Percentiles rank a stretch among this genome's conserved stretches.
phyloP scores from a whole-genome alignment of 2,888 invertebrate species.

The Drosophila macrospina region DNA sequence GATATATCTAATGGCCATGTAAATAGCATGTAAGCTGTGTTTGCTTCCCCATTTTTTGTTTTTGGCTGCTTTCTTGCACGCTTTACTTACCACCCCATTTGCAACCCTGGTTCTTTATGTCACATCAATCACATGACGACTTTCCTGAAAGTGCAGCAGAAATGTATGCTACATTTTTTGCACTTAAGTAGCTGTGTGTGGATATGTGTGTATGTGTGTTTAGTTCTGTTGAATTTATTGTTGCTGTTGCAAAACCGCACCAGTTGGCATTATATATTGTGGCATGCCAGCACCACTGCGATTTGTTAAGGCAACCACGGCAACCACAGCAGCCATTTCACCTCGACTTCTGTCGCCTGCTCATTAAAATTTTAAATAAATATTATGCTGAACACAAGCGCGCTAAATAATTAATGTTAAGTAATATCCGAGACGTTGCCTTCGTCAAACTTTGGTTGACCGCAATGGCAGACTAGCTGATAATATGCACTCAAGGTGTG shows the following conservation, averaged over 20 bases:
- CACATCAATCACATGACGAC: conserved; percentile 70
- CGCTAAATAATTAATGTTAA: conserved; percentile 73
- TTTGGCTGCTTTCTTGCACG: conserved; percentile 16
- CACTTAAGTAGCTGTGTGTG: conserved; percentile 53
- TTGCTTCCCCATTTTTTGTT: background rate
- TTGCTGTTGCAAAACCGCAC: conserved; percentile 46
- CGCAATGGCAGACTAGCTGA: conserved; percentile 56
- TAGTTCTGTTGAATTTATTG: conserved; percentile 26
- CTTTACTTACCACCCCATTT: background rate
- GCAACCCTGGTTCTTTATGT: conserved; percentile 17
- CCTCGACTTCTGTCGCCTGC: conserved; percentile 54
- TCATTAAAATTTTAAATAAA: conserved; percentile 75
- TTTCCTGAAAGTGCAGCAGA: conserved; percentile 63
- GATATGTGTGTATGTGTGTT: background rate
- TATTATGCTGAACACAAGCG: conserved; percentile 46
- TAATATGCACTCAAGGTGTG: conserved; percentile 46
- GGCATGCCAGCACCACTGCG: conserved; percentile 48
- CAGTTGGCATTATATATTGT: conserved; percentile 62
- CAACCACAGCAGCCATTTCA: conserved; percentile 23
- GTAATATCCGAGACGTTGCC: conserved; percentile 63
- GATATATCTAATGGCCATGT: conserved; percentile 65
- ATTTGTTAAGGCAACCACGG: conserved; percentile 68
- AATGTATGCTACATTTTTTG: conserved; percentile 71
- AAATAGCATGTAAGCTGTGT: conserved; percentile 54
- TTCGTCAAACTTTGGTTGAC: conserved; percentile 60